Percentiles rank a stretch among this genome's conserved stretches.
Evolutionary conservation across 2,888 invertebrate species (phyloP).

Genomic region (Ectemnius cavifrons): DNA sequence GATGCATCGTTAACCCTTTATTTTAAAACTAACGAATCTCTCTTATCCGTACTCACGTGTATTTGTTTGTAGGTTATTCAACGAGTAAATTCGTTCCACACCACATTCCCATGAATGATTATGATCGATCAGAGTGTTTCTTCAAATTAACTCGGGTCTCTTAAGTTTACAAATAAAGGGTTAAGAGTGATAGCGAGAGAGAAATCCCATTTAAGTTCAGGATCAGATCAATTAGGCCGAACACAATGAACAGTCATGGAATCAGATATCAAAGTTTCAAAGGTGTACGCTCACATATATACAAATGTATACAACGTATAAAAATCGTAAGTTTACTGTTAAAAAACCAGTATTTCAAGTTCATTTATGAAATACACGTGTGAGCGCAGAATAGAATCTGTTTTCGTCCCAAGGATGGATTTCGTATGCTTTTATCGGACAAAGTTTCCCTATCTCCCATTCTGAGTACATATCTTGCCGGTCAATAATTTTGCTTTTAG

Average conservation of each 20-base stretch:
- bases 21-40: constrained; percentile 12
- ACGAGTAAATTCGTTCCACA: too few relatives aligned
- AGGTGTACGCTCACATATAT: constrained; percentile 33
- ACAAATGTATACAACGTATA: constrained; percentile 58
- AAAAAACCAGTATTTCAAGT: constrained; percentile 28
- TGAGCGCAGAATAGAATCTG: background rate
- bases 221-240: constrained; percentile 44
- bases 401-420: background rate
- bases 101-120: too few relatives aligned
- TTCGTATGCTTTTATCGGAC: background rate
- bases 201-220: constrained; percentile 31
- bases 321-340: constrained; percentile 45
- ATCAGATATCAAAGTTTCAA: constrained; percentile 40
- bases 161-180: constrained; percentile 10
- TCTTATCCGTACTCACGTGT: too few relatives aligned
- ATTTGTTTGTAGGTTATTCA: too few relatives aligned
- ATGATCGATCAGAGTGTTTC: background rate
- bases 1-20: constrained; percentile 23
- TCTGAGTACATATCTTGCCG: background rate
- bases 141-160: background rate
- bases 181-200: constrained; percentile 19
- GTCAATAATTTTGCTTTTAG: background rate
- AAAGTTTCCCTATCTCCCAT: background rate
- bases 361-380: background rate
- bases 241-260: constrained; percentile 44